Conservation (phyloP, 2,797 vertebrate species). For the Ptychobarbus kaznakovi region DNA sequence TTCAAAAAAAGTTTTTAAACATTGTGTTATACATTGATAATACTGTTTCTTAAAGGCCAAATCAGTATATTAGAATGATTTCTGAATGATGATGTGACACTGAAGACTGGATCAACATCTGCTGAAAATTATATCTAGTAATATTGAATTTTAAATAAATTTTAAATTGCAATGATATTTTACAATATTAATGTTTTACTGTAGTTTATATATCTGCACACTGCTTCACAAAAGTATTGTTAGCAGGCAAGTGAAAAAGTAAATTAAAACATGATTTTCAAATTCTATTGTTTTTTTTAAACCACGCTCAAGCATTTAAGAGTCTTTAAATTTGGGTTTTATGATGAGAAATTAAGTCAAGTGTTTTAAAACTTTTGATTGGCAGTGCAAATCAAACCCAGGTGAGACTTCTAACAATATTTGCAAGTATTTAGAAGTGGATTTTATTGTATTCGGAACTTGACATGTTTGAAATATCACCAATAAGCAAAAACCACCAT, state of each 20-base stretch:
- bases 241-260: background rate
- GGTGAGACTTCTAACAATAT: background rate
- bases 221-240: background rate
- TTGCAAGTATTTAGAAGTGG: background rate
- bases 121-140: background rate
- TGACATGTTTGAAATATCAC: conserved; percentile 3
- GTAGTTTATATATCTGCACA: background rate
- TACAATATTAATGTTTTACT: background rate
- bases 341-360: background rate
- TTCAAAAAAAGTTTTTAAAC: background rate
- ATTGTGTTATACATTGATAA: background rate
- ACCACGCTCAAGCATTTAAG: background rate
- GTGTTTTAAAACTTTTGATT: background rate
- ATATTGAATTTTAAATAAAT: background rate
- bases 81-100: background rate
- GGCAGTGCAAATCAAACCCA: background rate
- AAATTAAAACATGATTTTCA: no score
- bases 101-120: background rate
- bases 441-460: background rate
- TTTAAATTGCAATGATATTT: background rate
- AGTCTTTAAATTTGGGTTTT: background rate
- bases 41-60: background rate
- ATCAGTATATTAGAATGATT: background rate
- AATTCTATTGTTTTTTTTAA: background rate
- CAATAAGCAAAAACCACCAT: background rate